Conservation (phyloP, 2,888 invertebrate genomes). For the Spisula solida region DNA sequence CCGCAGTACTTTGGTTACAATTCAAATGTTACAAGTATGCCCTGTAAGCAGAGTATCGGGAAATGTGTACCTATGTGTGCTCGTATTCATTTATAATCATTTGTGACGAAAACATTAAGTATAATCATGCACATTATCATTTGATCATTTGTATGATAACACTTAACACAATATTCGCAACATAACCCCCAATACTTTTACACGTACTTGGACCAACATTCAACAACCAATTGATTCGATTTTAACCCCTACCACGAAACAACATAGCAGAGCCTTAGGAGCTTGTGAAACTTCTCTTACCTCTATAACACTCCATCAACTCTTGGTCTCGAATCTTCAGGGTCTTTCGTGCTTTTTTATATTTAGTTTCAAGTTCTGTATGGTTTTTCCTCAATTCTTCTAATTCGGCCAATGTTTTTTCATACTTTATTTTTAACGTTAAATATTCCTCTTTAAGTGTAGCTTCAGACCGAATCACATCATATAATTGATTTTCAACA, state of each 20-base stretch:
- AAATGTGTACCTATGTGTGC: too few species aligned
- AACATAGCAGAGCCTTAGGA: not conserved
- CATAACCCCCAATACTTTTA: too few species aligned
- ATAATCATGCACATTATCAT: too few species aligned
- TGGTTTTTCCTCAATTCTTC: slow-evolving; percentile 72
- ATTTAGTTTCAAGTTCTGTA: slow-evolving; percentile 66
- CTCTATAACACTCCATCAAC: slow-evolving; percentile 80
- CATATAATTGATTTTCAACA: slow-evolving; percentile 73
- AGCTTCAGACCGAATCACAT: slow-evolving; percentile 79
- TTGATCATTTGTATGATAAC: too few species aligned
- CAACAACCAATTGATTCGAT: too few species aligned
- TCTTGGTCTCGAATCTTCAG: slow-evolving; percentile 77
- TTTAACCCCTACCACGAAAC: not conserved
- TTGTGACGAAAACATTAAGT: too few species aligned
- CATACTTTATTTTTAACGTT: slow-evolving; percentile 72
- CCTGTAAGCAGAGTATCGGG: too few species aligned
- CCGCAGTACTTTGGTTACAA: too few species aligned
- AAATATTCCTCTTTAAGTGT: slow-evolving; percentile 79
- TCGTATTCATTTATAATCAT: too few species aligned
- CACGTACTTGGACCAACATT: too few species aligned
- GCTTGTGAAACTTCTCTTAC: slow-evolving; percentile 64
- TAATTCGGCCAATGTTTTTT: slow-evolving; percentile 67
- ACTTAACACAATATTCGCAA: too few species aligned
- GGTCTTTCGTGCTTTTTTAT: slow-evolving; percentile 66
- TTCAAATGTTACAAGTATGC: too few species aligned